Base-by-base conservation (phyloP, 1,140 invertebrate genomes). In the Zophobas atratus region DNA sequence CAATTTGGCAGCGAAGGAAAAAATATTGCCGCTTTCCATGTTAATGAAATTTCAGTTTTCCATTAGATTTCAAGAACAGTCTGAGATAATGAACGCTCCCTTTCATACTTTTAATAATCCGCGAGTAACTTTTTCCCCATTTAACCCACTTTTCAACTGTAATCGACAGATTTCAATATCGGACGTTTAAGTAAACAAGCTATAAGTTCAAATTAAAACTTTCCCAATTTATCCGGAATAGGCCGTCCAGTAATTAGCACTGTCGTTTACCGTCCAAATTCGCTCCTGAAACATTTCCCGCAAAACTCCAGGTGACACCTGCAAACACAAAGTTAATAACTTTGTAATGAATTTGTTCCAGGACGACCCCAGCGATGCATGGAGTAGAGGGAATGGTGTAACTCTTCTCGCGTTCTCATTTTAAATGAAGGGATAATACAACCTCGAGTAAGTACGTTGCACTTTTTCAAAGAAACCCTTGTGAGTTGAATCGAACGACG, bases 11-110 rank as follows among this genome's bases (percentile, higher is more conserved):
- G 35, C 0, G 36, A 60, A 8, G 2, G 38, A 60, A 60, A 60
- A 60, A 60, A 39, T 60, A 60, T 60, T 60, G 36, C 56, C 6
- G 56, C 56, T 39, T 60, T 5, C 36, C 34, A 60, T 38, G 56
- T 67, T 67, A 67, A 67, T 67, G 60, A 67, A 43, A 67, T 67
- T 67, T 67, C 60, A 67, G 8, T 43, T 67, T 67, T 67, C 39
- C 60, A 43, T 67, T 43, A 67, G 41, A 39, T 67, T 67, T 67
- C 38, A 43, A 43, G 38, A 67, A 67, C 38, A 8, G n/a, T 67
- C 35, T 67, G 60, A 67, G 60, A 67, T 67, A 67, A 67, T 67
- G 38, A 67, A 43, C 20, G 39, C 43, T 43, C 33, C 35, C 56
- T 67, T 67, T 67, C 4, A 67, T 67, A 43, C n/a, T 51, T 20